Evolutionary conservation across 2,888 invertebrate genomes (phyloP), one percentile per base, ranked within the genome.

Genomic region (Drosophila lacicola): DNA sequence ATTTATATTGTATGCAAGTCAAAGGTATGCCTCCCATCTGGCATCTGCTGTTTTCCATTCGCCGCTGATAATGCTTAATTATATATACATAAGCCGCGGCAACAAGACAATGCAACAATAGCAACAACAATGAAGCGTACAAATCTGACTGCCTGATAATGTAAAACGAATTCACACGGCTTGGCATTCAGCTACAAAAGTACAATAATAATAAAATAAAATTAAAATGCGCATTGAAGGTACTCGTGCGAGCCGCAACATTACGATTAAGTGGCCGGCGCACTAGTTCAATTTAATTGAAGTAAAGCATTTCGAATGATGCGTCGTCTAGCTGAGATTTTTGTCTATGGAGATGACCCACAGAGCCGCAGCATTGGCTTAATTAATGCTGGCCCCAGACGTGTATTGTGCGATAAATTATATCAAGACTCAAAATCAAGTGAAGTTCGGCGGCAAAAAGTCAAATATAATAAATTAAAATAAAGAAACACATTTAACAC

Each of bases 1-100:
- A 74, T 83, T 83, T 74, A 60, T 69, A 67, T 80, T 81, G 87
- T 69, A 69, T 81, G 84, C 79, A 81, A 29, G 44, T 56, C 42
- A 60, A 49, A 61, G 53, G 36, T 65, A 58, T 74, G 74, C 84
- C 29, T 80, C 81, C 62, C 81, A 87, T 66, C 76, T 49, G 57
- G 57, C 79, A 61, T 29, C 66, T 70, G 51, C 66, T 70, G 51
- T 70, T 75, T 75, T 63, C 60, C 76, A 75, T 79, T 66, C 53
- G 67, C 57, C 41, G 71, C 80, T 88, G 82, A 88, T 83, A 83
- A 80, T 70, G 67, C 82, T 83, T 86, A 88, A 83, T 83, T 88
- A 83, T 86, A 83, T 83, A 80, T 61, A 85, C 78, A 88, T 77
- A 85, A 79, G 57, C 80, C 77, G 70, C 88, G 29, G 29, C 29